Conservation (phyloP, 2,797 vertebrate genomes). For the Cryptoblepharus egeriae region DNA sequence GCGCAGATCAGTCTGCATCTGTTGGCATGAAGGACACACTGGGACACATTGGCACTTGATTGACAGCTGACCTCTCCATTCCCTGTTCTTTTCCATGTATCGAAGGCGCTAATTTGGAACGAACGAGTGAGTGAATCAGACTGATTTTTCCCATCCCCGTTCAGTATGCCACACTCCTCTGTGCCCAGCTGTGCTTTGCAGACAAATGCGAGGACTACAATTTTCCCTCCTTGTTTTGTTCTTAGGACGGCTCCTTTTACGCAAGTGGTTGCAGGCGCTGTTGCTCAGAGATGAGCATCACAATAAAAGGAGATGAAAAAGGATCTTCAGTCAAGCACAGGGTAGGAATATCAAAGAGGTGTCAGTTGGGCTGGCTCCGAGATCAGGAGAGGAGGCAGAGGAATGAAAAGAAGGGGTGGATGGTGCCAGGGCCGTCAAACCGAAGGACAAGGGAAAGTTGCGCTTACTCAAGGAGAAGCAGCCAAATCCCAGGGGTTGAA, state of each 20-base stretch:
- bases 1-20: neutral
- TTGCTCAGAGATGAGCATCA: neutral
- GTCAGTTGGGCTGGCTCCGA: neutral
- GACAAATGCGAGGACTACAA: neutral
- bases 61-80: neutral
- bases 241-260: neutral
- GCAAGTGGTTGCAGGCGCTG: neutral
- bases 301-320: neutral
- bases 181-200: neutral
- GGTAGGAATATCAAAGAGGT: slow-evolving; percentile 31
- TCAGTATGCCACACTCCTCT: neutral
- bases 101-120: neutral
- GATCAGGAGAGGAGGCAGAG: neutral
- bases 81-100: neutral
- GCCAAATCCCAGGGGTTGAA: too few relatives aligned
- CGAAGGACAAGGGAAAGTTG: neutral
- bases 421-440: neutral
- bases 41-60: neutral
- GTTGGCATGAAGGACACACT: neutral
- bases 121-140: neutral
- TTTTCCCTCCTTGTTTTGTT: neutral
- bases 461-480: neutral
- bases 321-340: neutral
- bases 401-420: neutral
- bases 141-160: neutral